Conservation (phyloP, 1,140 invertebrate genomes). For the Oncopodura yosiiana region DNA sequence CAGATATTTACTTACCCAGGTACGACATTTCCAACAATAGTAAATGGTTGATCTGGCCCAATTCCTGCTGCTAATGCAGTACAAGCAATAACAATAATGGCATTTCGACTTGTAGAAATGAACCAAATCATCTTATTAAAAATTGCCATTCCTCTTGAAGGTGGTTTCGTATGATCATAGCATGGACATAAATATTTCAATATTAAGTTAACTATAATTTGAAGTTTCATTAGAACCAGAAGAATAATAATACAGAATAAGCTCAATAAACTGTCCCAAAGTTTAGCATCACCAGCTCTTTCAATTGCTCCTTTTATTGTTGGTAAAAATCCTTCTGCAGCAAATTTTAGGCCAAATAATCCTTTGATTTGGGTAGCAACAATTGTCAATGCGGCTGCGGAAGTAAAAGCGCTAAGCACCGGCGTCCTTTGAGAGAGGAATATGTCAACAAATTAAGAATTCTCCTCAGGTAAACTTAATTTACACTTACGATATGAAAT, state of each 20-base stretch:
- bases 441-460: background rate
- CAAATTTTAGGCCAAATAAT: conserved; percentile 64
- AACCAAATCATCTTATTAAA: conserved; percentile 49
- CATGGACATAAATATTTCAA: background rate
- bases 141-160: background rate
- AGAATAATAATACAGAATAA: conserved; percentile 59
- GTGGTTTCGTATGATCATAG: background rate
- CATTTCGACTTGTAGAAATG: conserved; percentile 64
- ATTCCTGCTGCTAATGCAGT: conserved; percentile 47
- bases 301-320: conserved; percentile 22
- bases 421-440: conserved; percentile 41
- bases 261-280: conserved; percentile 60
- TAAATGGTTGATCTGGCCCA: conserved; percentile 22
- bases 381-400: conserved; percentile 79
- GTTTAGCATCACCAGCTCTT: conserved; percentile 38
- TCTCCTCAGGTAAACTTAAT: conserved; percentile 83
- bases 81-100: conserved; percentile 61
- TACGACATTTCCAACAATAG: conserved; percentile 26
- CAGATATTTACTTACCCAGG: background rate
- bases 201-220: conserved; percentile 13
- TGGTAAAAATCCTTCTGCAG: conserved; percentile 55
- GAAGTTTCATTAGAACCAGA: conserved; percentile 59
- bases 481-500: conserved; percentile 90
- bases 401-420: conserved; percentile 21
- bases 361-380: conserved; percentile 77